Percentiles rank a stretch among this genome's conserved stretches.
These are phyloP conservation scores for Epiblema foenella DNA, from an alignment of 2,888 invertebrate genomes.

Conservation along the genomic window DNA sequence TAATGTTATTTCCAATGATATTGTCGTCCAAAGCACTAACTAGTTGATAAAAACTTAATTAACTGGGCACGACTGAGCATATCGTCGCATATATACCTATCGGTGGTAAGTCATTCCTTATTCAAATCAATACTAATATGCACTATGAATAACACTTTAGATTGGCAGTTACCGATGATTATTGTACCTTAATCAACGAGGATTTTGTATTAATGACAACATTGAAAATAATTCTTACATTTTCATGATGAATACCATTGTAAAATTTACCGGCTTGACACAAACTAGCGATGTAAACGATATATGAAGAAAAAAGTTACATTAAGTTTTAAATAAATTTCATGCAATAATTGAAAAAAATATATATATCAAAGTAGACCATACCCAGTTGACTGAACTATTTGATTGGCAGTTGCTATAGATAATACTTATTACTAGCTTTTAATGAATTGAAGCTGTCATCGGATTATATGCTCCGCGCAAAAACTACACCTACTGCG, in stretches of 20 bases:
- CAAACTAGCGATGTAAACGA: neutral
- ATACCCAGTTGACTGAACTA: constrained; percentile 3
- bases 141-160: constrained; percentile 32
- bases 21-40: neutral
- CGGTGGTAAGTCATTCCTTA: constrained; percentile 6
- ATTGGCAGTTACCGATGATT: constrained; percentile 32
- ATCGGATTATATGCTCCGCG: constrained; percentile 29
- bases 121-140: constrained; percentile 22
- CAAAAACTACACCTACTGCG: constrained; percentile 36
- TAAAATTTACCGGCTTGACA: neutral
- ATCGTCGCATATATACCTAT: constrained; percentile 11
- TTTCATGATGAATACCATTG: neutral
- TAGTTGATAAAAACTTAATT: constrained; percentile 18
- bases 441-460: constrained; percentile 35
- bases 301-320: neutral
- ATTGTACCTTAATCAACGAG: constrained; percentile 11
- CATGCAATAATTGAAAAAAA: neutral
- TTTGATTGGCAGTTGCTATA: constrained; percentile 33
- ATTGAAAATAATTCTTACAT: neutral
- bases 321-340: neutral
- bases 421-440: constrained; percentile 37
- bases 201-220: neutral
- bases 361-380: neutral
- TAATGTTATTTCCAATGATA: neutral
- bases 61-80: constrained; percentile 8